Evolutionary conservation across 1,140 invertebrate genomes (phyloP).

Genomic region (Ostrea denselamellosa): DNA sequence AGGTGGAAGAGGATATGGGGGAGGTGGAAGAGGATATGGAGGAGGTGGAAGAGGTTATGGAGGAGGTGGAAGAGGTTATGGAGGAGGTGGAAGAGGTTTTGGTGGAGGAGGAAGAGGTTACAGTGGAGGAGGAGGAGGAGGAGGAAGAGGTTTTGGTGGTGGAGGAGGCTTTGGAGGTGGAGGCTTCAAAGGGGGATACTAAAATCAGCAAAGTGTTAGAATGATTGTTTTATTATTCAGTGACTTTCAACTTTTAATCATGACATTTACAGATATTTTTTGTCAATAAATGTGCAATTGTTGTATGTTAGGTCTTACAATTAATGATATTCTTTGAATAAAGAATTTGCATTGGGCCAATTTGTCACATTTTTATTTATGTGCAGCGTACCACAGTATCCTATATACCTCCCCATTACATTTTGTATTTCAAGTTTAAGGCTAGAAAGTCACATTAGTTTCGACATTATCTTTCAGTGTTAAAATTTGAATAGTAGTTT

Average conservation of each 20-base stretch:
- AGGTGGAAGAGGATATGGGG: conserved; percentile 11
- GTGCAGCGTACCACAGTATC: too few relatives aligned
- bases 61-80: not conserved
- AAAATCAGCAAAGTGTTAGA: not conserved
- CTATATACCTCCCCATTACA: too few relatives aligned
- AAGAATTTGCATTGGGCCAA: not conserved
- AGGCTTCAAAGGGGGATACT: conserved; percentile 22
- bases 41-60: not conserved
- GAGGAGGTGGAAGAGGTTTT: conserved; percentile 15
- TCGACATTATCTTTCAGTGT: too few relatives aligned
- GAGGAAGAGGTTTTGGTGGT: conserved; percentile 27
- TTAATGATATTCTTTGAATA: not conserved
- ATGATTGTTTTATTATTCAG: not conserved
- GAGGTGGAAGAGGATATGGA: conserved; percentile 4
- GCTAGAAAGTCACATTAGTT: too few relatives aligned
- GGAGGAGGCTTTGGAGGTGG: not conserved
- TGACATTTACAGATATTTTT: not conserved
- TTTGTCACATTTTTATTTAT: not conserved
- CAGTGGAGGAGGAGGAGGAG: not conserved
- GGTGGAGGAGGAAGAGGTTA: conserved; percentile 1
- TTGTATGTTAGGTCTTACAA: not conserved
- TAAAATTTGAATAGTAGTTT: too few relatives aligned
- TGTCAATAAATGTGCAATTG: not conserved
- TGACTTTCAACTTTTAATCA: not conserved
- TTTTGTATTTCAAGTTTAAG: too few relatives aligned